These are phyloP conservation scores for Silvanus unidentatus DNA, from an alignment of 2,888 invertebrate species.

Conservation along the genomic window DNA sequence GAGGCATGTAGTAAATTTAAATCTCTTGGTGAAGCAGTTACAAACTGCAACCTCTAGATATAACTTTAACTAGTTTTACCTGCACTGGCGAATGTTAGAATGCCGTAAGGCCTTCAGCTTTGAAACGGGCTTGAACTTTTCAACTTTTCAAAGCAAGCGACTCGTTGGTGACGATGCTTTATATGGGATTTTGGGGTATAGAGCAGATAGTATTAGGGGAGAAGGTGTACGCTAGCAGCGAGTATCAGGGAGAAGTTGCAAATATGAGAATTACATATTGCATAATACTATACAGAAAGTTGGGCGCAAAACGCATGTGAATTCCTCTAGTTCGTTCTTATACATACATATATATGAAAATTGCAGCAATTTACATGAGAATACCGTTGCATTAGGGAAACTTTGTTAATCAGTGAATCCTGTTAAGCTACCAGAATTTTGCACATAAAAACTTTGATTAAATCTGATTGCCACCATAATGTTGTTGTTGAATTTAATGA, in stretches of 20 bases:
- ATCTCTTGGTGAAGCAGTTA: slow-evolving; percentile 4
- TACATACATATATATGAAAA: slow-evolving; percentile 18
- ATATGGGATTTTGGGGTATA: too few relatives aligned
- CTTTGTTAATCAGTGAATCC: slow-evolving; percentile 29
- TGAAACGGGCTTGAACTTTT: slow-evolving; percentile 1
- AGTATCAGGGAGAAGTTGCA: background rate
- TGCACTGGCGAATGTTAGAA: slow-evolving; percentile 1
- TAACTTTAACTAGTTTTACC: slow-evolving; percentile 6
- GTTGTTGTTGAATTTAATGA: too few relatives aligned
- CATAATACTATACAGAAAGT: background rate
- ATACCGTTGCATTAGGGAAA: slow-evolving; percentile 27
- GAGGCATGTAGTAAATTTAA: slow-evolving; percentile 7
- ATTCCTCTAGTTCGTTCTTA: slow-evolving; percentile 14
- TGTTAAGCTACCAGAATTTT: slow-evolving; percentile 15
- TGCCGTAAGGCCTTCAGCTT: background rate
- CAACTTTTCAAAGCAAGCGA: background rate
- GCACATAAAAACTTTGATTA: slow-evolving; percentile 3
- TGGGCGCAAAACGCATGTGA: slow-evolving; percentile 27
- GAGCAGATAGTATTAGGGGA: background rate
- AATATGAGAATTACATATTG: background rate
- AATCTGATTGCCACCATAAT: background rate
- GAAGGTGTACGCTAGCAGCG: background rate
- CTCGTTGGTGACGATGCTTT: too few relatives aligned
- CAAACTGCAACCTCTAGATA: slow-evolving; percentile 6
- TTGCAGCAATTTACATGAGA: slow-evolving; percentile 31